These are phyloP conservation scores for Lemur catta DNA, from an alignment of 2,797 vertebrate genomes.

Conservation along the genomic window DNA sequence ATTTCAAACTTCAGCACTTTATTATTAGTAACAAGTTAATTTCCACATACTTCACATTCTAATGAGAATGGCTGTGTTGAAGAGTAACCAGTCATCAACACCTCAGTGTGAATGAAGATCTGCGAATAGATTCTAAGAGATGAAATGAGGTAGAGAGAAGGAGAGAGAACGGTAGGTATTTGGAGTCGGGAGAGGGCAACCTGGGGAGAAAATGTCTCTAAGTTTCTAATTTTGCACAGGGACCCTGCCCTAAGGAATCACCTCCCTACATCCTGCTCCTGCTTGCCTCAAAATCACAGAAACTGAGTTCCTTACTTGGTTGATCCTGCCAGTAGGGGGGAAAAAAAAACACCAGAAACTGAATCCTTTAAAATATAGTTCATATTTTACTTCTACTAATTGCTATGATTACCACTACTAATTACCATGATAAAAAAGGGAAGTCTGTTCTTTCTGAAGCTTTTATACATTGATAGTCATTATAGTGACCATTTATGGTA, in stretches of 20 bases:
- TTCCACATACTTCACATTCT: constrained; percentile 40
- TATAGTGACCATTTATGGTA: neutral
- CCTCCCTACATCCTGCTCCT: neutral
- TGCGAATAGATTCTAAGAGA: neutral
- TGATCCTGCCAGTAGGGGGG: neutral
- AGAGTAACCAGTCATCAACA: constrained; percentile 41
- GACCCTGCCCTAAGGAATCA: neutral
- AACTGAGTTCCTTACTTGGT: neutral
- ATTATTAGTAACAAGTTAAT: constrained; percentile 66
- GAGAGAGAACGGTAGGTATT: neutral
- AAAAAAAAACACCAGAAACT: neutral
- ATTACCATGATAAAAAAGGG: constrained; percentile 4
- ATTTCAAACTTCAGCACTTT: constrained; percentile 34
- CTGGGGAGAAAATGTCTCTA: neutral
- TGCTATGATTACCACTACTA: neutral
- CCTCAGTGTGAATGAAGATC: constrained; percentile 53
- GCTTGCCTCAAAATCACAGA: neutral
- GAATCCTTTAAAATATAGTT: neutral
- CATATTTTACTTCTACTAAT: neutral
- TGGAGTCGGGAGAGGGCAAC: neutral
- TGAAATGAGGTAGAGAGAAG: neutral
- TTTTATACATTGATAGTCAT: neutral
- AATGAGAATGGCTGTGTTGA: constrained; percentile 46
- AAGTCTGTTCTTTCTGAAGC: constrained; percentile 14
- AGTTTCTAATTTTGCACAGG: neutral